phyloP scores from a whole-genome alignment of 2,797 vertebrate genomes.

The Tragopan temminckii region DNA sequence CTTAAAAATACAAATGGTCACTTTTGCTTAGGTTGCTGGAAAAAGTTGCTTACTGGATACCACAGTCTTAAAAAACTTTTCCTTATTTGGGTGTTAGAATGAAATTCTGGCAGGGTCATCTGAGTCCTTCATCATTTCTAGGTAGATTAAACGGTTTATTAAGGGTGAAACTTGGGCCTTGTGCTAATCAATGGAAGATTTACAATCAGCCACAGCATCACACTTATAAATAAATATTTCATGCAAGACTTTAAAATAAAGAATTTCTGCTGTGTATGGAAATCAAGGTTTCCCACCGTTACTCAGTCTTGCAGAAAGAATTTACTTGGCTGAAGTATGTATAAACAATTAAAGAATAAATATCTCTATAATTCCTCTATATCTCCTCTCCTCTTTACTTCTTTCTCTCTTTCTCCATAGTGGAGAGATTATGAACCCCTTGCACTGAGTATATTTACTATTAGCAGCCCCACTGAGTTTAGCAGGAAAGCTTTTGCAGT shows the following conservation, averaged over 20 bases:
- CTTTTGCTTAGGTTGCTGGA: not conserved
- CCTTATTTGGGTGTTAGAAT: not conserved
- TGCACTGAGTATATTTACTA: not conserved
- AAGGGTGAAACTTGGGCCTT: slow-evolving; percentile 28
- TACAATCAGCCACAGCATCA: not conserved
- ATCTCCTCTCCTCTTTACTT: not conserved
- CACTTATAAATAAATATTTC: not conserved
- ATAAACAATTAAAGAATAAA: not conserved
- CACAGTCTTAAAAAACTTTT: not conserved
- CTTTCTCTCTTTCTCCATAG: not conserved
- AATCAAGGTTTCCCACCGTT: not conserved
- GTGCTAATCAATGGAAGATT: not conserved
- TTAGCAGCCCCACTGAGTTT: not conserved
- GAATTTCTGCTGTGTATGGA: not conserved
- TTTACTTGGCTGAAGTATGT: not conserved
- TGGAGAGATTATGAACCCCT: not conserved
- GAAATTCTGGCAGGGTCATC: not conserved
- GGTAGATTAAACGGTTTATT: slow-evolving; percentile 44
- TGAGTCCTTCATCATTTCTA: slow-evolving; percentile 41
- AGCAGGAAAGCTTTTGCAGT: not conserved
- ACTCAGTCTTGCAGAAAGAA: not conserved
- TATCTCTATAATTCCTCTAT: not conserved
- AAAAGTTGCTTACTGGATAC: not conserved
- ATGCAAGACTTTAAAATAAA: not conserved
- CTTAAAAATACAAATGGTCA: not conserved